Base-by-base conservation (phyloP, 2,888 invertebrate species). In the Calameuta pallipes region DNA sequence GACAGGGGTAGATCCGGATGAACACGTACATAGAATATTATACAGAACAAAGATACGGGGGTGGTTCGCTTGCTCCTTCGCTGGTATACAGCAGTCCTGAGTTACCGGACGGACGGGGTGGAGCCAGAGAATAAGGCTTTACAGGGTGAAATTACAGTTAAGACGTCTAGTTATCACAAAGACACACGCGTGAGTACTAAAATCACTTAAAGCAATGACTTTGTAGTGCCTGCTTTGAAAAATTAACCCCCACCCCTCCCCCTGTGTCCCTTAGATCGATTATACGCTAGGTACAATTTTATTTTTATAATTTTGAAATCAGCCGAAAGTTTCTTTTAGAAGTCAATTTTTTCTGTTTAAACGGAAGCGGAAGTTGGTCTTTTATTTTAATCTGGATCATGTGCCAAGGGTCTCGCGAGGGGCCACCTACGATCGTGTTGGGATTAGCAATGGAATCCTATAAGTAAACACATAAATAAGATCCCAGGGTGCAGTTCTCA, bases 31-130 rank as follows among this genome's bases (percentile, higher is more conserved):
- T 15, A 37, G 71, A 73, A 73, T 37, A 36, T 76, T 73, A 73
- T 35, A 36, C n/a, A 37, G 71, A 76, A 36, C 76, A 73, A 76
- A 76, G 35, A 31, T 23, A 34, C 34, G 76, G 76, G 68, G 68
- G 56, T 74, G 34, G 71, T 11, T 56, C 9, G 56, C 9, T 56
- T 56, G 56, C 23, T 56, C 23, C 15, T 30, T 33, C 30, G 23
- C 36, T 36, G 74, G 12, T 34, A 34, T 35, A 35, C 74, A 23
- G 35, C 23, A 30, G 74, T 74, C 15, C 74, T 23, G 71, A 31
- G 33, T 31, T 75, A 37, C 76, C 80, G 78, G 82, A 82, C 78
- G 81, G 73, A 77, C 82, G 75, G 78, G 81, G 80, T 79, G 78
- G 81, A 82, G 80, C 80, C 81, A 75, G 78, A 37, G 75, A 78